A percentile compares a stretch with the other conserved stretches of the same genome.
These are phyloP conservation scores for Parnassius smintheus DNA, from an alignment of 2,888 invertebrate species.

Conservation along the genomic window DNA sequence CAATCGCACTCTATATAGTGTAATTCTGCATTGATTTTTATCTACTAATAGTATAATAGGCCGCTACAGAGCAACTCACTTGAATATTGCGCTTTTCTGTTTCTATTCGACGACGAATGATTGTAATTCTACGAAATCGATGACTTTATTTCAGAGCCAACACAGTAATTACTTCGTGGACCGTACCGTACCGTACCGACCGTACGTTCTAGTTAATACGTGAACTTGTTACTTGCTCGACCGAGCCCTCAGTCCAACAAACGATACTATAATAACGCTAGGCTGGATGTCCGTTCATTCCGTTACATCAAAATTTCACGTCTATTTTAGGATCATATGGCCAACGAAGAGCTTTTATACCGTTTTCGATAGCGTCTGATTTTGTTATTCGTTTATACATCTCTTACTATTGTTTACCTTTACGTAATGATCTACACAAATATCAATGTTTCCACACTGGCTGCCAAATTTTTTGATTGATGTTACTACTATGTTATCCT, in stretches of 20 bases:
- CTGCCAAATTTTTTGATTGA: too few species aligned
- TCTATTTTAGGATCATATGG: slow-evolving; percentile 8
- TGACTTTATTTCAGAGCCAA: slow-evolving; percentile 22
- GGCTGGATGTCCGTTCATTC: slow-evolving; percentile 5
- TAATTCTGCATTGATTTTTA: slow-evolving; percentile 32
- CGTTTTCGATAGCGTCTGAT: neutral
- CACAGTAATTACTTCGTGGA: slow-evolving; percentile 25
- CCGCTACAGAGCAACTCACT: slow-evolving; percentile 4
- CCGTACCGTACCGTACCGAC: slow-evolving; percentile 14
- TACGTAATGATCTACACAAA: too few species aligned
- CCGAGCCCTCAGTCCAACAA: slow-evolving; percentile 13
- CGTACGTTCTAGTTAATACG: slow-evolving; percentile 20
- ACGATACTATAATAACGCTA: slow-evolving; percentile 24
- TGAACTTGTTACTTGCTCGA: slow-evolving; percentile 19
- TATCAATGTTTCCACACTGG: too few species aligned
- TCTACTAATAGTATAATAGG: slow-evolving; percentile 29
- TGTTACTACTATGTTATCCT: too few species aligned
- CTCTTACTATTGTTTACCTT: too few species aligned
- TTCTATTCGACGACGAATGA: slow-evolving; percentile 15
- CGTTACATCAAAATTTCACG: slow-evolving; percentile 20
- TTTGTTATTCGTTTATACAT: too few species aligned
- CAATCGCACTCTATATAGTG: slow-evolving; percentile 34
- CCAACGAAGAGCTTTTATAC: slow-evolving; percentile 3
- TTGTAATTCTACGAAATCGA: slow-evolving; percentile 23
- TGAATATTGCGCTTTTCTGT: neutral